A percentile compares a stretch with the other conserved stretches of the same genome.
These are phyloP conservation scores for Mesembrinibis cayennensis DNA, from an alignment of 2,113 vertebrate species.

Conservation along the genomic window DNA sequence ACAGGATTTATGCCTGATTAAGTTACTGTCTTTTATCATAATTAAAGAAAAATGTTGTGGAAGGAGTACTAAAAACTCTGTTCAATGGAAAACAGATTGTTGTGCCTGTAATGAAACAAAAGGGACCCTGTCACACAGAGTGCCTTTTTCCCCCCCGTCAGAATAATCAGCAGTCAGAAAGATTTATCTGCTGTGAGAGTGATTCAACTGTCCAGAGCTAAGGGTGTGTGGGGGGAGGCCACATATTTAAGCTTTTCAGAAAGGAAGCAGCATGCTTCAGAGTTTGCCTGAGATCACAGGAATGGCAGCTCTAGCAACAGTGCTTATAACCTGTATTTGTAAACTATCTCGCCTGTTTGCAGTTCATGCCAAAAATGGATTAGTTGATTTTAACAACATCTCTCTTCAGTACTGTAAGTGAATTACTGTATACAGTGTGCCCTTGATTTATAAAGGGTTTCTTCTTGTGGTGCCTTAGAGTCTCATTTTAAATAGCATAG, in stretches of 20 bases:
- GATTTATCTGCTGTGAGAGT: constrained; percentile 62
- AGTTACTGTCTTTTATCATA: constrained; percentile 83
- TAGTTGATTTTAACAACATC: constrained; percentile 30
- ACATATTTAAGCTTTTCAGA: constrained; percentile 7
- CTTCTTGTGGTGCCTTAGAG: constrained; percentile 20
- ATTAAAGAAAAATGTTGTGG: constrained; percentile 80
- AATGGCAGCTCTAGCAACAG: not conserved
- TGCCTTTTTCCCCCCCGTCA: not conserved
- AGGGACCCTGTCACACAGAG: constrained; percentile 42
- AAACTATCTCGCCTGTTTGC: not conserved
- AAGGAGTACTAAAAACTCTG: constrained; percentile 43
- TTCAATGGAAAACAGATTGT: constrained; percentile 78
- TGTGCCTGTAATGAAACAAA: constrained; percentile 59
- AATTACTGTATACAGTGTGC: not conserved
- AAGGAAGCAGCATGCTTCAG: constrained; percentile 15
- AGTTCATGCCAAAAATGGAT: constrained; percentile 5
- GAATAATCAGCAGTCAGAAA: constrained; percentile 65
- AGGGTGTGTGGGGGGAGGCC: not conserved
- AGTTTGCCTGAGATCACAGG: constrained; percentile 11
- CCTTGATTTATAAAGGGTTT: constrained; percentile 8
- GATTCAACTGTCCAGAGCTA: constrained; percentile 26
- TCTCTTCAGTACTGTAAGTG: not conserved
- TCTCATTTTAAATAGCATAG: not conserved
- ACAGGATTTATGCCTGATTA: constrained; percentile 79
- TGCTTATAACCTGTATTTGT: not conserved